These are phyloP conservation scores for Drosophila nikananu DNA, from an alignment of 1,140 invertebrate species.

Conservation along the genomic window DNA sequence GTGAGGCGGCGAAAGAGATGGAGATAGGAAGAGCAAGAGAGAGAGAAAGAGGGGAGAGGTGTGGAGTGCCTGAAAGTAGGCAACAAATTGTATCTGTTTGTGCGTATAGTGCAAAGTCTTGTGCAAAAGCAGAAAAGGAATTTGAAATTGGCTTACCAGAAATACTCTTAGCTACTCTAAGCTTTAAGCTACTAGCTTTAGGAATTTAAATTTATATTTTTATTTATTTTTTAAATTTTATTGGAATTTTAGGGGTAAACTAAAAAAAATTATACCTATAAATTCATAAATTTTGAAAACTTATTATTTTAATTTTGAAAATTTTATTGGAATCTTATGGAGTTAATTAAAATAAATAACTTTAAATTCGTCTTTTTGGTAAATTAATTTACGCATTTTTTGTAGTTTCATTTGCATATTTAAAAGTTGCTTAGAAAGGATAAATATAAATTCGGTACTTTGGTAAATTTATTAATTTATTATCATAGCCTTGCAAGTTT, in stretches of 20 bases:
- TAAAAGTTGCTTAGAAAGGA: neutral
- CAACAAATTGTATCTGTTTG: slow-evolving; percentile 53
- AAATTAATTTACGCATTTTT: too few relatives aligned
- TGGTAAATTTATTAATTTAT: too few relatives aligned
- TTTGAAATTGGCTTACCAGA: neutral
- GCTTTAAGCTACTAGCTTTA: rapidly evolving
- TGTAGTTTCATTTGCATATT: too few relatives aligned
- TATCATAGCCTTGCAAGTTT: too few relatives aligned
- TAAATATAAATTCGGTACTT: neutral
- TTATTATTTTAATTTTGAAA: too few relatives aligned
- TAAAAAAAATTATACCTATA: too few relatives aligned
- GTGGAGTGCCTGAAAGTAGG: slow-evolving; percentile 61
- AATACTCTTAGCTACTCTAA: too few relatives aligned
- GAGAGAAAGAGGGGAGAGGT: neutral
- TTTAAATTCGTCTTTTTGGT: too few relatives aligned
- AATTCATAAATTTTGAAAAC: too few relatives aligned
- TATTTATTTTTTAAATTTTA: neutral
- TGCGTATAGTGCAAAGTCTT: slow-evolving; percentile 49
- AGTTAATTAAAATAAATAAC: too few relatives aligned
- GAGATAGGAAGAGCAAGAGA: neutral
- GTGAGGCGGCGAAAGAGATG: slow-evolving; percentile 1
- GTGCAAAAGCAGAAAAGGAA: slow-evolving; percentile 38
- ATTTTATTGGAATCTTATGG: too few relatives aligned
- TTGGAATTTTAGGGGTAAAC: too few relatives aligned
- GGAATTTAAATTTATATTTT: neutral